Evolutionary conservation across 92 coral and sea anemone species (phyloP).

Genomic region (Paragorgia papillata): DNA sequence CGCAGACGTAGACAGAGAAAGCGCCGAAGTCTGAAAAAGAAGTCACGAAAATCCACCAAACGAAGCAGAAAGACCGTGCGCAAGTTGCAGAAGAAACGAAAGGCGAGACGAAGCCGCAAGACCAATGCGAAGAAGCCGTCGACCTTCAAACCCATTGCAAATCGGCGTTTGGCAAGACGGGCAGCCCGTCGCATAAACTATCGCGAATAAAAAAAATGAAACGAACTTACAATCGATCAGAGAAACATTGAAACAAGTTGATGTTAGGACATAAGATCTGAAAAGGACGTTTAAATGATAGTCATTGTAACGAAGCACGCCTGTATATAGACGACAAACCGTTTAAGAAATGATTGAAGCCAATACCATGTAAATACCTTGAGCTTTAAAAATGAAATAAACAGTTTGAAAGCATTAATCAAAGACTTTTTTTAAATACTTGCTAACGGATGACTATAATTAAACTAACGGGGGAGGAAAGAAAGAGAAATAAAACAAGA

Average conservation of each 20-base stretch:
- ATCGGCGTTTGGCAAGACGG: conserved; percentile 27
- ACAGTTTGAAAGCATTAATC: conserved; percentile 35
- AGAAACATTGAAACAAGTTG: not conserved
- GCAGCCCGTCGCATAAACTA: conserved; percentile 43
- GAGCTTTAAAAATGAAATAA: conserved; percentile 45
- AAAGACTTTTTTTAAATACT: not conserved
- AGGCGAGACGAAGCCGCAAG: conserved; percentile 42
- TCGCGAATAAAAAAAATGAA: conserved; percentile 13
- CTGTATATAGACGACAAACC: conserved; percentile 38
- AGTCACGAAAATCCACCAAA: conserved; percentile 9
- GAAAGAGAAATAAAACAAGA: not conserved
- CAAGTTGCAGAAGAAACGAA: conserved; percentile 1
- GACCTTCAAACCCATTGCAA: not conserved
- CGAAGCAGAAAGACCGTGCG: conserved; percentile 17
- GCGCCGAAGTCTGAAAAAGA: conserved; percentile 24
- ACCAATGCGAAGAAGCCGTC: not conserved
- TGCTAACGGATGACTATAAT: not conserved
- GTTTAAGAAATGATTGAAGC: conserved; percentile 27
- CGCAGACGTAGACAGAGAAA: conserved; percentile 24
- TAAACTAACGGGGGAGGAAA: not conserved
- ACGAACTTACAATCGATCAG: conserved; percentile 12
- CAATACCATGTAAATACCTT: conserved; percentile 6
- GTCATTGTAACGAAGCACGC: conserved; percentile 43
- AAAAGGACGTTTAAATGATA: conserved; percentile 27
- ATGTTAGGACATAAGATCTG: conserved; percentile 33